Conservation (phyloP, 37 sponge, comb jelly and placozoan species). For the Dysidea cf. avara region DNA sequence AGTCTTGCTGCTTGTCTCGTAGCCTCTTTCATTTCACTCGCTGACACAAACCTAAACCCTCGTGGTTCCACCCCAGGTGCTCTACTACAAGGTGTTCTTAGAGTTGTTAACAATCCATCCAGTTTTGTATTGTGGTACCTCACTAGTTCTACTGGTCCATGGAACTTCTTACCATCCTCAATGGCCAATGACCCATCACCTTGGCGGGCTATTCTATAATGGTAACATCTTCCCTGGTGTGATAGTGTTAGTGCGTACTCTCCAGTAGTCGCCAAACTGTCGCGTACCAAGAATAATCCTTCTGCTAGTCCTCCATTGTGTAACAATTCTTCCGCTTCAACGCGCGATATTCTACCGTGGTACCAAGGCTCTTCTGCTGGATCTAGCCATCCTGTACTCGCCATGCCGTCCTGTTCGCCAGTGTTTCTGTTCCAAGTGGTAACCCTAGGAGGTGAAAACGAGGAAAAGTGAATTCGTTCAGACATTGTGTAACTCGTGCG, state of each 20-base stretch:
- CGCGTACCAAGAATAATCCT: slow-evolving; percentile 78
- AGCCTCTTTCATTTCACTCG: slow-evolving; percentile 75
- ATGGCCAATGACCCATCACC: slow-evolving; percentile 72
- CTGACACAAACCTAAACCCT: slow-evolving; percentile 76
- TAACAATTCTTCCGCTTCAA: slow-evolving; percentile 78
- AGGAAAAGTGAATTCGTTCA: background rate
- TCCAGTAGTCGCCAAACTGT: slow-evolving; percentile 76
- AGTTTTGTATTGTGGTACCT: slow-evolving; percentile 55
- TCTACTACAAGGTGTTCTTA: slow-evolving; percentile 60
- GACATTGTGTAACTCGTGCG: background rate
- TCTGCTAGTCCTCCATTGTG: slow-evolving; percentile 31
- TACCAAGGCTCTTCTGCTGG: slow-evolving; percentile 74
- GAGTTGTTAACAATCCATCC: slow-evolving; percentile 80
- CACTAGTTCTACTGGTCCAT: slow-evolving; percentile 71
- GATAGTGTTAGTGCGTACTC: slow-evolving; percentile 84
- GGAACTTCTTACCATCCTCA: slow-evolving; percentile 78
- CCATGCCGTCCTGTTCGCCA: slow-evolving; percentile 6
- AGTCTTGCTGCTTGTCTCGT: slow-evolving; percentile 67
- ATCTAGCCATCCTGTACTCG: too few relatives aligned
- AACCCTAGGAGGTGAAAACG: background rate
- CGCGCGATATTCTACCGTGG: slow-evolving; percentile 76
- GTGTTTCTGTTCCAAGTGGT: too few relatives aligned
- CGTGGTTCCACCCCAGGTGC: slow-evolving; percentile 59
- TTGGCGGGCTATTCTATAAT: slow-evolving; percentile 68
- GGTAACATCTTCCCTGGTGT: slow-evolving; percentile 53